Conservation (phyloP, 1,140 invertebrate species). For the Drosophila trapezifrons region DNA sequence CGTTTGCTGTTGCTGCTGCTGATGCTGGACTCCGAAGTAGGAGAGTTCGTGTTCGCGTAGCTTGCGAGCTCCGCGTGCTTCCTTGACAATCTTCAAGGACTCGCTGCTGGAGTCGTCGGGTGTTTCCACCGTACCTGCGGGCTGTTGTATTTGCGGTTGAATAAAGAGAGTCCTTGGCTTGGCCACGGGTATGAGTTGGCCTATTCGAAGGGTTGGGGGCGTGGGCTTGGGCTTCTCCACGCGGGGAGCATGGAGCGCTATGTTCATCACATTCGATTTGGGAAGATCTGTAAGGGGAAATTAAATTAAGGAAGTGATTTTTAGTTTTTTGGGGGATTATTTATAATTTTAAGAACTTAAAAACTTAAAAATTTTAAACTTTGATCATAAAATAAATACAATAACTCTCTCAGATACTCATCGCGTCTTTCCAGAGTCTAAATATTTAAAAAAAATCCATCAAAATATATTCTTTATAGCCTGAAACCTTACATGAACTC, state of each 20-base stretch:
- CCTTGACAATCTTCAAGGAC: slow-evolving; percentile 78
- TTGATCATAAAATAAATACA: neutral
- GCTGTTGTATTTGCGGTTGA: slow-evolving; percentile 48
- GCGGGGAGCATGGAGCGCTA: slow-evolving; percentile 75
- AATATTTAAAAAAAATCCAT: neutral
- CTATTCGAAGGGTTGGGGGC: slow-evolving; percentile 57
- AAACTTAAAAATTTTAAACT: neutral
- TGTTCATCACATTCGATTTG: slow-evolving; percentile 82
- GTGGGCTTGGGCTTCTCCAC: slow-evolving; percentile 54
- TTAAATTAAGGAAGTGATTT: neutral
- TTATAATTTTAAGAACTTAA: neutral
- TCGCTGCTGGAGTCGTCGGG: slow-evolving; percentile 61
- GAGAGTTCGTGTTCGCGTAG: slow-evolving; percentile 84
- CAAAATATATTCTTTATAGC: neutral
- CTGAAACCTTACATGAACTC: slow-evolving; percentile 48
- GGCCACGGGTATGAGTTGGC: slow-evolving; percentile 68
- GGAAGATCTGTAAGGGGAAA: slow-evolving; percentile 66
- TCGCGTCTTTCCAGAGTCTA: too few relatives aligned
- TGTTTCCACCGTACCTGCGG: slow-evolving; percentile 22
- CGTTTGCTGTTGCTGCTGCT: slow-evolving; percentile 34
- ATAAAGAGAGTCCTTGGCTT: slow-evolving; percentile 74
- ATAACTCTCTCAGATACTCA: too few relatives aligned
- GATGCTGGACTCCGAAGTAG: slow-evolving; percentile 83
- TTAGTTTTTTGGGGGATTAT: neutral
- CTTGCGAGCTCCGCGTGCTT: slow-evolving; percentile 83